A percentile compares a stretch with the other conserved stretches of the same genome.
Conservation (phyloP, 2,888 invertebrate species). For the Dryococelus australis region DNA sequence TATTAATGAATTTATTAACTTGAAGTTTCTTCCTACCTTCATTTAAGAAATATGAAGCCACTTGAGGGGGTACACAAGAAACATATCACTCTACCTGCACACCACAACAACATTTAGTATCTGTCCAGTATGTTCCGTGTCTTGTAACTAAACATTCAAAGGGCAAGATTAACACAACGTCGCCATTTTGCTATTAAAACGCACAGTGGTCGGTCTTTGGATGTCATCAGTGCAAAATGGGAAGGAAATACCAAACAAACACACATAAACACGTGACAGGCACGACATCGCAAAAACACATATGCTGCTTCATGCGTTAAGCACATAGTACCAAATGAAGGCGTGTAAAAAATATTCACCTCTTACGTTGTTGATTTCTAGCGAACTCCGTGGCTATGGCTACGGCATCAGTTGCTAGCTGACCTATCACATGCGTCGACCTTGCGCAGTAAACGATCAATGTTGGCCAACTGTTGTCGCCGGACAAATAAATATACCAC, state of each 20-base stretch:
- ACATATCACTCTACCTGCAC: neutral
- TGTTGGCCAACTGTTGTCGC: conserved; percentile 29
- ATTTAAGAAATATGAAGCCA: neutral
- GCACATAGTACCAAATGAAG: conserved; percentile 38
- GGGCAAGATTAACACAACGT: conserved; percentile 31
- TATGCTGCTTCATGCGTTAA: conserved; percentile 37
- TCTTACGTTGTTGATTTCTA: conserved; percentile 45
- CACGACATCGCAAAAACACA: conserved; percentile 38
- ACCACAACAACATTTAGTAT: neutral
- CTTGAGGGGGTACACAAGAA: neutral
- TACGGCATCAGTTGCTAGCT: conserved; percentile 48
- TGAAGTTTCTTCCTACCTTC: neutral
- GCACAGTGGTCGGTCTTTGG: conserved; percentile 37
- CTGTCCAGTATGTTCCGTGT: neutral
- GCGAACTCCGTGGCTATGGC: conserved; percentile 47
- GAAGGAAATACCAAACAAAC: conserved; percentile 34
- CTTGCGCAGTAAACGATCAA: conserved; percentile 35
- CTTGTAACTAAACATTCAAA: neutral
- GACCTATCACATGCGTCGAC: conserved; percentile 40
- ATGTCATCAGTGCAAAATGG: conserved; percentile 5
- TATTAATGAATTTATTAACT: neutral
- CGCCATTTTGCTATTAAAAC: conserved; percentile 45
- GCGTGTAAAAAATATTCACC: conserved; percentile 43
- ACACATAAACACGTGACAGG: conserved; percentile 36
- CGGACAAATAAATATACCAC: no score